Conservation (phyloP, 92 coral and sea anemone species). For the Paragorgia papillata region DNA sequence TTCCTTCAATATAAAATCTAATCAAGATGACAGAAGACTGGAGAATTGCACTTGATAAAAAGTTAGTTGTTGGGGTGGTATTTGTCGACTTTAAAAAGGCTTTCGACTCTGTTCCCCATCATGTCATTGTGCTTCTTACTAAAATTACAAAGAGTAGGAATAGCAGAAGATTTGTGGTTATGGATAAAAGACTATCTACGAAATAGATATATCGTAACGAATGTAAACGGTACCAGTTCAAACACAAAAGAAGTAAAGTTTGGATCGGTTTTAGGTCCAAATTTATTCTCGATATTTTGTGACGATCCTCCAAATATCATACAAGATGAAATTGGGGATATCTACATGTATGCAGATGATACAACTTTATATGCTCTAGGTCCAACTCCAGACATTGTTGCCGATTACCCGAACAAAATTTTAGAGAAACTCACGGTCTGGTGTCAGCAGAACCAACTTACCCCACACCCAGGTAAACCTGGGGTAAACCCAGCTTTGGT, state of each 20-base stretch:
- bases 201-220: neutral
- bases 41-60: too few species aligned
- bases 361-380: slow-evolving; percentile 35
- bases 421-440: neutral
- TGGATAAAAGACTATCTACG: neutral
- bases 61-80: too few species aligned
- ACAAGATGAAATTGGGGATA: slow-evolving; percentile 40
- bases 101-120: too few species aligned
- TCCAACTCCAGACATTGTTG: slow-evolving; percentile 4
- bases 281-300: slow-evolving; percentile 7
- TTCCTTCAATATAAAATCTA: too few species aligned
- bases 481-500: too few species aligned
- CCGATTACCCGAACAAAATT: neutral
- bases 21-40: too few species aligned
- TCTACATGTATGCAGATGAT: slow-evolving; percentile 51
- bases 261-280: slow-evolving; percentile 11
- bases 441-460: too few species aligned
- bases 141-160: too few species aligned
- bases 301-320: slow-evolving; percentile 18
- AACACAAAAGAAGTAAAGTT: neutral
- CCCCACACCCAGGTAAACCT: too few species aligned
- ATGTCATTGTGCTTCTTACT: too few species aligned
- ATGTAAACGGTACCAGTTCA: neutral
- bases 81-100: too few species aligned
- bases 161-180: too few species aligned